Evolutionary conservation across 2,797 vertebrate genomes (phyloP).

Genomic region (Emys orbicularis): DNA sequence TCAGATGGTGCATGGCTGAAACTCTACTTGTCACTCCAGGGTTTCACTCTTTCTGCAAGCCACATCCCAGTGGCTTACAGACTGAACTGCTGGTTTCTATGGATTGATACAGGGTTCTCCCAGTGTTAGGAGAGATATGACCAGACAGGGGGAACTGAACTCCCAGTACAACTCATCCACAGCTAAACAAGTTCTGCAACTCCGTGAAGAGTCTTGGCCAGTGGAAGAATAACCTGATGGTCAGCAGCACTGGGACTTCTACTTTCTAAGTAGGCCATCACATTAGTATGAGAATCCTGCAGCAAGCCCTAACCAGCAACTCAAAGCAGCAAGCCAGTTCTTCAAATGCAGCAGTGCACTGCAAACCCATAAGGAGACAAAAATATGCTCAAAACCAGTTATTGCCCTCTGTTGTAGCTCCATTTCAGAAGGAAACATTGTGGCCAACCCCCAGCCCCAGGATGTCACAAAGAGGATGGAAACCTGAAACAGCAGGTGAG

Average conservation of each 20-base stretch:
- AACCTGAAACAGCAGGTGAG: slow-evolving; percentile 77
- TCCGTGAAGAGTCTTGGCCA: slow-evolving; percentile 32
- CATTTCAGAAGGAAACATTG: slow-evolving; percentile 60
- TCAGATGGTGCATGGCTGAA: slow-evolving; percentile 45
- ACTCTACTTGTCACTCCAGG: slow-evolving; percentile 12
- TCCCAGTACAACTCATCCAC: slow-evolving; percentile 9
- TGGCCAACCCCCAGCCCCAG: slow-evolving; percentile 73
- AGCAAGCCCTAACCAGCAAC: slow-evolving; percentile 47
- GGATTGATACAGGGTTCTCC: slow-evolving; percentile 29
- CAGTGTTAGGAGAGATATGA: neutral
- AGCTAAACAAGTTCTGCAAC: slow-evolving; percentile 37
- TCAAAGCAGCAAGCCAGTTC: slow-evolving; percentile 48
- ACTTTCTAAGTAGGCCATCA: slow-evolving; percentile 17
- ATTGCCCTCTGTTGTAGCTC: slow-evolving; percentile 47
- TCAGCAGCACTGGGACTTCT: slow-evolving; percentile 13
- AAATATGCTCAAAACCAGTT: slow-evolving; percentile 50
- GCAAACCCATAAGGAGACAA: slow-evolving; percentile 34
- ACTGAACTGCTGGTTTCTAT: neutral
- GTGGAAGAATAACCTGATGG: neutral
- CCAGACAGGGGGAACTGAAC: neutral
- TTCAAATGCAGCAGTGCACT: slow-evolving; percentile 54
- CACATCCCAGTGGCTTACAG: neutral
- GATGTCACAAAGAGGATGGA: slow-evolving; percentile 59
- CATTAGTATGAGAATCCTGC: slow-evolving; percentile 40
- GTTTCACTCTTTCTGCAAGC: neutral